Evolutionary conservation across 2,113 vertebrate species (phyloP), one percentile per base, ranked within the genome.

Genomic region (Paramisgurnus dabryanus): DNA sequence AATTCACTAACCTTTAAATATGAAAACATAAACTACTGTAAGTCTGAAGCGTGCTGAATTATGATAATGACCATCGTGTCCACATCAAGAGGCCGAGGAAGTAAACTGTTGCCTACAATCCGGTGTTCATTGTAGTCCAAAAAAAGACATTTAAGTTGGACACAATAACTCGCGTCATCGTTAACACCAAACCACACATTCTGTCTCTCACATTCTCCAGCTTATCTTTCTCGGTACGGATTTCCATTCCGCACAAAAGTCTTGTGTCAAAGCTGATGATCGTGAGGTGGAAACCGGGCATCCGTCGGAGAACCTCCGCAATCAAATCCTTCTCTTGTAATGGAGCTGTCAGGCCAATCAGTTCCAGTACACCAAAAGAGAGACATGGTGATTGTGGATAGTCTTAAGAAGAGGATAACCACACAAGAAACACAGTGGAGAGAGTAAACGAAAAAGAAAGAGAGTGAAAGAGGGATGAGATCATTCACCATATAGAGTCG

Each of bases 311-410:
- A 83, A 80, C 75, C 83, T 71, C 78, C 87, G 81, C 78, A 91
- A 88, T 91, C 89, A 88, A 86, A 84, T 86, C 80, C 41, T 74
- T 84, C 83, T 88, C 78, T 85, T 87, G 80, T 91, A 90, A 92
- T 92, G 87, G 89, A 93, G 90, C 89, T 92, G 90, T 91, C 89
- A 89, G 85, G 83, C 81, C 87, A 86, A 89, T 87, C 83, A 83
- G 84, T 82, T 85, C 78, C 86, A 80, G 68, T 67, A 70, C 79
- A 73, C 27, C 39, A 78, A 47, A 11, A 82, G 80, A 85, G 84
- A 73, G 57, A 45, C 34, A 82, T 80, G 45, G 76, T 50, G 84
- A 85, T 55, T 74, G 18, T 4, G 22, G 70, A 84, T 82, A 79
- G 82, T 82, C 83, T 86, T 80, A 79, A 83, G 87, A 91, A 84